Percentiles rank a stretch among this genome's conserved stretches.
Evolutionary conservation across 2,113 vertebrate genomes (phyloP).

Genomic region (Chrysemys picta): DNA sequence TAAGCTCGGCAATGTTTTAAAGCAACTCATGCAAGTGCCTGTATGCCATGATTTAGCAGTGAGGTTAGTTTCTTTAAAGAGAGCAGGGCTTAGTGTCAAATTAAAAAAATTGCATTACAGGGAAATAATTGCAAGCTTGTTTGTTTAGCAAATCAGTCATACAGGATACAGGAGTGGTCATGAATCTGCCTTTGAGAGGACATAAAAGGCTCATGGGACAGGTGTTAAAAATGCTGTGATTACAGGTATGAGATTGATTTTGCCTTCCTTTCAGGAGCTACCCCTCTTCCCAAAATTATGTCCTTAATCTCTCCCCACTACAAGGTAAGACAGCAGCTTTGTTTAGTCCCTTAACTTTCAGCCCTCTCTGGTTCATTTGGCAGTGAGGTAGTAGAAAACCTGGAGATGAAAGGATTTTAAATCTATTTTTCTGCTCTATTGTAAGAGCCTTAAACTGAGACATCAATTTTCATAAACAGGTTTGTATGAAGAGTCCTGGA

Average conservation of each 20-base stretch:
- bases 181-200: not conserved
- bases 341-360: not conserved
- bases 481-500: not conserved
- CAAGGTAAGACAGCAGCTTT: not conserved
- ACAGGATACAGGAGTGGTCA: conserved; percentile 23
- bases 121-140: conserved; percentile 31
- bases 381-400: rapidly evolving
- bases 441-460: not conserved
- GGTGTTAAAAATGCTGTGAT: not conserved
- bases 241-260: not conserved
- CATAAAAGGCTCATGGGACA: not conserved
- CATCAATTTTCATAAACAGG: rapidly evolving
- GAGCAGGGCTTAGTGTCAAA: conserved; percentile 5
- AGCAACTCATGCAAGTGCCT: not conserved
- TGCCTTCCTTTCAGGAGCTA: rapidly evolving
- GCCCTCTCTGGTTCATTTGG: not conserved
- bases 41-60: not conserved
- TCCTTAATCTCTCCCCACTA: not conserved
- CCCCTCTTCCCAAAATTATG: not conserved
- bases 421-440: not conserved
- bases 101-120: not conserved
- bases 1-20: not conserved
- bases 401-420: not conserved
- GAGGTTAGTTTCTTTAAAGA: conserved; percentile 13
- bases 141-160: conserved; percentile 9